Conservation (phyloP, 2,888 invertebrate species). For the Caenorhabditis imperialis region DNA sequence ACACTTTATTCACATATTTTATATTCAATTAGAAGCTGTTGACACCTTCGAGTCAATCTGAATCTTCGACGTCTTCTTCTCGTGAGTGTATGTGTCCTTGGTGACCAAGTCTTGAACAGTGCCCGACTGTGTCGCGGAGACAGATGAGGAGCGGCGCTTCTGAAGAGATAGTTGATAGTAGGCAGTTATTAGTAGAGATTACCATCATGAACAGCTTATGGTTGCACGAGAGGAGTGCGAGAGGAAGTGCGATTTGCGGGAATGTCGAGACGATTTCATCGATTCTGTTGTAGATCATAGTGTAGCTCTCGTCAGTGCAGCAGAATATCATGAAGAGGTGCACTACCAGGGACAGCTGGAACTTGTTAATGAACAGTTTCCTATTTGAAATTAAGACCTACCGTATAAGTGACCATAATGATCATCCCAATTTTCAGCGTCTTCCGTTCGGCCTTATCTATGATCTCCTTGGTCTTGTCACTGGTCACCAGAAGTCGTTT, state of each 20-base stretch:
- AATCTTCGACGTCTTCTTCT: slow-evolving; percentile 15
- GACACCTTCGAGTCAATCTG: slow-evolving; percentile 14
- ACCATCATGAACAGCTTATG: slow-evolving; percentile 17
- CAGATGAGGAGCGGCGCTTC: slow-evolving; percentile 7
- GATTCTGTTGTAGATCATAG: slow-evolving; percentile 18
- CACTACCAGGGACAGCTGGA: slow-evolving; percentile 28
- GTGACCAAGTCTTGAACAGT: slow-evolving; percentile 33
- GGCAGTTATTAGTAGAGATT: background rate
- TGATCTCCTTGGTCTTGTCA: slow-evolving; percentile 38
- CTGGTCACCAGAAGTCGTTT: slow-evolving; percentile 36
- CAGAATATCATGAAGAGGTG: slow-evolving; percentile 19
- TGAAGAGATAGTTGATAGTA: background rate
- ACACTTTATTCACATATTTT: no score
- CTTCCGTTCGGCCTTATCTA: slow-evolving; percentile 38
- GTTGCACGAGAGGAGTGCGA: slow-evolving; percentile 35
- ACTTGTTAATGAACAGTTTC: background rate
- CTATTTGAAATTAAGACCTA: no score
- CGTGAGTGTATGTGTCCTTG: slow-evolving; percentile 10
- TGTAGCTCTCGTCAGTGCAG: slow-evolving; percentile 8
- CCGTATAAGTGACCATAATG: slow-evolving; percentile 40
- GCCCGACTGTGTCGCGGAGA: slow-evolving; percentile 24
- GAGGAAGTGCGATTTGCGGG: slow-evolving; percentile 36
- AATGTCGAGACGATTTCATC: slow-evolving; percentile 35
- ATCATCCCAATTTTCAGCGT: slow-evolving; percentile 44
- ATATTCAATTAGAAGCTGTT: slow-evolving; percentile 15